Percentiles rank a stretch among this genome's conserved stretches.
Evolutionary conservation across 2,888 invertebrate species (phyloP).

Genomic region (Drosophila sordidapex): DNA sequence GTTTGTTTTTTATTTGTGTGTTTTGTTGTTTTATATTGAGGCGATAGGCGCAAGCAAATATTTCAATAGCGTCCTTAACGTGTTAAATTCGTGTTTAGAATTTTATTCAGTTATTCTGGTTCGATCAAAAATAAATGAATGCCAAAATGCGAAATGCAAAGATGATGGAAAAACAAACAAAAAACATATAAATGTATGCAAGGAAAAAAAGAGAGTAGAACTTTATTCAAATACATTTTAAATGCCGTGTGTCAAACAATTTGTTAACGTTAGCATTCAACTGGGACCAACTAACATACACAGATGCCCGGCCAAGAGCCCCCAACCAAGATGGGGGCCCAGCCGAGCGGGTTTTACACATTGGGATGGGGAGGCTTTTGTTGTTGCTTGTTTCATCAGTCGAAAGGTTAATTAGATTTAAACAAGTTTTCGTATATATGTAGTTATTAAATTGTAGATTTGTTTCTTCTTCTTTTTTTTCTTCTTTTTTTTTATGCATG

Average conservation of each 20-base stretch:
- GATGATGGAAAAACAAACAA: slow-evolving; percentile 4
- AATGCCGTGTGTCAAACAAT: slow-evolving; percentile 39
- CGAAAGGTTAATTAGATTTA: slow-evolving; percentile 63
- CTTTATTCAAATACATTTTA: slow-evolving; percentile 26
- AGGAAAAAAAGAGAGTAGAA: not conserved
- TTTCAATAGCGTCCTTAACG: slow-evolving; percentile 62
- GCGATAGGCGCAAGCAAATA: slow-evolving; percentile 59
- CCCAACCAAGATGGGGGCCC: not conserved
- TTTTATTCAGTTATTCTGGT: slow-evolving; percentile 17
- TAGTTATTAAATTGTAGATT: slow-evolving; percentile 45
- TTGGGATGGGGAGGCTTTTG: not conserved
- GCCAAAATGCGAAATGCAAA: slow-evolving; percentile 40
- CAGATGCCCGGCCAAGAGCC: slow-evolving; percentile 16
- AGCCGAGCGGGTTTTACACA: slow-evolving; percentile 16
- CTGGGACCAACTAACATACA: slow-evolving; percentile 48
- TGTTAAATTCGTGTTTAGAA: slow-evolving; percentile 72
- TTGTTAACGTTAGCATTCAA: slow-evolving; percentile 33
- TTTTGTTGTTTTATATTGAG: slow-evolving; percentile 2
- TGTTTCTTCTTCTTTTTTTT: not conserved
- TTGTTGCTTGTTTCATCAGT: slow-evolving; percentile 64
- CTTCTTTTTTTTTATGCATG: slow-evolving; percentile 63
- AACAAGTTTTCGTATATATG: slow-evolving; percentile 53
- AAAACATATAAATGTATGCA: slow-evolving; percentile 8
- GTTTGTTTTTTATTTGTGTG: slow-evolving; percentile 17
- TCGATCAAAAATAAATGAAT: slow-evolving; percentile 14